Evolutionary conservation across 2,888 invertebrate genomes (phyloP).

Genomic region (Eretmocerus hayati): DNA sequence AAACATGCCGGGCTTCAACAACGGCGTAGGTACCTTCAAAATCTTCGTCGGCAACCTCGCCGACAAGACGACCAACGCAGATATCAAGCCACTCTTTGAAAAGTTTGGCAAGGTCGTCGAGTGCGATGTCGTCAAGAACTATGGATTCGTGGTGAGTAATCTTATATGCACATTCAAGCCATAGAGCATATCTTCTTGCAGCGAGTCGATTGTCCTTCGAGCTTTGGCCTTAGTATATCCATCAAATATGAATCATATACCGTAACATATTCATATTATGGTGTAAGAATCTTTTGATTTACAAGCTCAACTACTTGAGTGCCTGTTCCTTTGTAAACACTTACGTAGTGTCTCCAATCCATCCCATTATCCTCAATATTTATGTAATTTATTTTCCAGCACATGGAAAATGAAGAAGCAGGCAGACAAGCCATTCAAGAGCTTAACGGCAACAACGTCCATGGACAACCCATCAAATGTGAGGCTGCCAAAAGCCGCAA

Average conservation of each 20-base stretch:
- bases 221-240: too few species aligned
- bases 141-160: constrained; percentile 80
- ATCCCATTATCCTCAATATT: too few species aligned
- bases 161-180: too few species aligned
- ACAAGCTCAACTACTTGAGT: too few species aligned
- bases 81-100: constrained; percentile 89
- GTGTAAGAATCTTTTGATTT: too few species aligned
- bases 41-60: constrained; percentile 97
- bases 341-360: too few species aligned
- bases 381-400: constrained; percentile 45
- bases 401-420: constrained; percentile 90
- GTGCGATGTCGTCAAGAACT: constrained; percentile 97
- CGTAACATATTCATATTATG: too few species aligned
- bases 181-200: too few species aligned
- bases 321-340: too few species aligned
- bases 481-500: constrained; percentile 86
- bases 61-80: constrained; percentile 81
- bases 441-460: constrained; percentile 80
- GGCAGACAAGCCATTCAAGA: constrained; percentile 87
- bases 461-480: constrained; percentile 84
- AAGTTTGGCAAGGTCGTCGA: constrained; percentile 96
- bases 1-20: constrained; percentile 82
- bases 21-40: constrained; percentile 85
- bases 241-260: too few species aligned
- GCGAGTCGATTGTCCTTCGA: too few species aligned